Evolutionary conservation across 1,140 invertebrate species (phyloP).

Genomic region (Drosophila ironensis): DNA sequence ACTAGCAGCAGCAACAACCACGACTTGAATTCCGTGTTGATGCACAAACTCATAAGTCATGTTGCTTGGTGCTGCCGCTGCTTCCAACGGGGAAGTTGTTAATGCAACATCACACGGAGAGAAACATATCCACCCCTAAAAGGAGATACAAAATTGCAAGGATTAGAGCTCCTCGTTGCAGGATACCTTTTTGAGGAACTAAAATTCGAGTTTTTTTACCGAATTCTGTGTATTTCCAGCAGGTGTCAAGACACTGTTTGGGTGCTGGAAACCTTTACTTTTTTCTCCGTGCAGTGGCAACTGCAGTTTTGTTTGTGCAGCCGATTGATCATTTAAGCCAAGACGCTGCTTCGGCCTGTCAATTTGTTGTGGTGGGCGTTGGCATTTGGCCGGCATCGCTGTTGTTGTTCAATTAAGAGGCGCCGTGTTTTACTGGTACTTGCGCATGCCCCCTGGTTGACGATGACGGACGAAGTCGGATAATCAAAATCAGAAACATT

Average conservation of each 20-base stretch:
- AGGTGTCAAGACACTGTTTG: no score
- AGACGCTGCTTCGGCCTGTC: conserved; percentile 46
- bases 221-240: no score
- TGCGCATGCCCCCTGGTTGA: conserved; percentile 36
- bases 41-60: conserved; percentile 77
- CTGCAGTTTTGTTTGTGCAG: conserved; percentile 55
- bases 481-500: conserved; percentile 56
- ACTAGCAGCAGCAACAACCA: conserved; percentile 9
- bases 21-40: conserved; percentile 70
- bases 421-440: conserved; percentile 43
- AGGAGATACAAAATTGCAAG: no score
- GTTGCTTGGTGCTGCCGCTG: conserved; percentile 42
- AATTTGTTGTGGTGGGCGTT: conserved; percentile 75
- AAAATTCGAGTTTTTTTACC: no score
- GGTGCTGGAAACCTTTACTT: no score
- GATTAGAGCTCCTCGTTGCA: no score
- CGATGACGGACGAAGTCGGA: conserved; percentile 45
- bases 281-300: not conserved
- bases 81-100: conserved; percentile 73
- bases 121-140: not conserved
- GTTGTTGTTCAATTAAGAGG: conserved; percentile 63
- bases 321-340: conserved; percentile 78
- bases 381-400: conserved; percentile 46
- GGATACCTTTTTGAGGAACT: no score
- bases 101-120: conserved; percentile 50